These are phyloP conservation scores for Hyphantria cunea DNA, from an alignment of 1,140 invertebrate genomes.

Conservation along the genomic window DNA sequence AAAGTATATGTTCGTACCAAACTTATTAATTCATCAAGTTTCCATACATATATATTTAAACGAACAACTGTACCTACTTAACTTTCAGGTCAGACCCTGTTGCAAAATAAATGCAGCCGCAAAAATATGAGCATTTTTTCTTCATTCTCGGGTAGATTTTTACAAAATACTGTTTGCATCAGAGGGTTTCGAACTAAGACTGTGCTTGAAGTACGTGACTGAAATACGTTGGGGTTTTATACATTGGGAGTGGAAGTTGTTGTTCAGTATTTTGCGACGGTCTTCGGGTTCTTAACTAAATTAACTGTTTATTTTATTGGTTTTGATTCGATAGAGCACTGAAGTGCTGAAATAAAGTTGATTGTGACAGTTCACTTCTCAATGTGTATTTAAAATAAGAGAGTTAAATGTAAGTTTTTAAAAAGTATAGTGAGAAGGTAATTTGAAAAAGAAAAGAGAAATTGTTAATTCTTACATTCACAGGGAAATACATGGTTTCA, in stretches of 20 bases:
- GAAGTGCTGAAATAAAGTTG: neutral
- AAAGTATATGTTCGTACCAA: too few relatives aligned
- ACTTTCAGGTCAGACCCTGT: neutral
- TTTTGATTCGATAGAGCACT: neutral
- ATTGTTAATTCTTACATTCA: too few relatives aligned
- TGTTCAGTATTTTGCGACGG: conserved; percentile 6
- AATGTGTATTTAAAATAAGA: neutral
- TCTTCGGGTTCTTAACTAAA: conserved; percentile 22
- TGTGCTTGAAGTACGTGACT: conserved; percentile 17
- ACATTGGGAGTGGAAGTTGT: conserved; percentile 9
- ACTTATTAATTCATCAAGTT: too few relatives aligned
- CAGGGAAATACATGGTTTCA: too few relatives aligned
- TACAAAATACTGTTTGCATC: conserved; percentile 5
- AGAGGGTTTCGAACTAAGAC: conserved; percentile 1
- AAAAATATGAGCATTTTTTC: conserved; percentile 2
- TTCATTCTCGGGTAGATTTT: conserved; percentile 3
- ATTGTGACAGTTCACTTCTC: neutral
- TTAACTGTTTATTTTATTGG: conserved; percentile 23
- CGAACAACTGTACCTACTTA: neutral
- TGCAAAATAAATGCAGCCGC: conserved; percentile 1
- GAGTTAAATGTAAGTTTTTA: neutral
- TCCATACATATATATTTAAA: too few relatives aligned
- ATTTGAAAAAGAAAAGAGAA: too few relatives aligned
- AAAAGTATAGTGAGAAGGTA: too few relatives aligned
- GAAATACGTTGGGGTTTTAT: conserved; percentile 6